Conservation (phyloP, 2,113 vertebrate species). For the Psophia crepitans region DNA sequence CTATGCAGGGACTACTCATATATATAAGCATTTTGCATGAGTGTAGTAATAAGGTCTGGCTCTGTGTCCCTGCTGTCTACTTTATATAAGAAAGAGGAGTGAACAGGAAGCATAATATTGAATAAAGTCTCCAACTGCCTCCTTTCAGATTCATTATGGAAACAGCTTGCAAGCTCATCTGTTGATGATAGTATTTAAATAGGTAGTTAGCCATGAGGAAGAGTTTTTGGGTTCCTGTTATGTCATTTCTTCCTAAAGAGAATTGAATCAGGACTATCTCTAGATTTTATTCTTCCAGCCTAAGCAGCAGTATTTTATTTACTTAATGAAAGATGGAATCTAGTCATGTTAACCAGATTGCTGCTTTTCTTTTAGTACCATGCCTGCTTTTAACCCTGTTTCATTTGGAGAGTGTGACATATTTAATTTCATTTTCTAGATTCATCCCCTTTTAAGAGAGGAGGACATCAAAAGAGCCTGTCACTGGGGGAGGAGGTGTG, state of each 20-base stretch:
- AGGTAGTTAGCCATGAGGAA: background rate
- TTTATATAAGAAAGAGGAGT: background rate
- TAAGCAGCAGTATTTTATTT: constrained; percentile 19
- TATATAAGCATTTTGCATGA: background rate
- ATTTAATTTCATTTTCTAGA: background rate
- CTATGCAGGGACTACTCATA: background rate
- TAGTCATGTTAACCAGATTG: background rate
- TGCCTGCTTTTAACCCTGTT: background rate
- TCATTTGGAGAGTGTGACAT: background rate
- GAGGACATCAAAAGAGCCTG: background rate
- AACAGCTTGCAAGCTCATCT: background rate
- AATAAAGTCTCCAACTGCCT: background rate
- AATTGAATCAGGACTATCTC: constrained; percentile 13
- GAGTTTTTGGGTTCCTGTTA: background rate
- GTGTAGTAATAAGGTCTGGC: background rate
- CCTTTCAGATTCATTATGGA: background rate
- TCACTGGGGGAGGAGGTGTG: background rate
- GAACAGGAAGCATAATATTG: background rate
- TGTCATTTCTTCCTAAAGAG: background rate
- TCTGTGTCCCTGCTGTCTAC: background rate
- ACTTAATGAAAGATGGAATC: constrained; percentile 30
- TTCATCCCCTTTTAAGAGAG: background rate
- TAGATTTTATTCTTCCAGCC: background rate
- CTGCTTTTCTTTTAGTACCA: constrained; percentile 35
- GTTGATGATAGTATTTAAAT: background rate